Conservation (phyloP, 2,888 invertebrate genomes). For the Coelinius sp. region DNA sequence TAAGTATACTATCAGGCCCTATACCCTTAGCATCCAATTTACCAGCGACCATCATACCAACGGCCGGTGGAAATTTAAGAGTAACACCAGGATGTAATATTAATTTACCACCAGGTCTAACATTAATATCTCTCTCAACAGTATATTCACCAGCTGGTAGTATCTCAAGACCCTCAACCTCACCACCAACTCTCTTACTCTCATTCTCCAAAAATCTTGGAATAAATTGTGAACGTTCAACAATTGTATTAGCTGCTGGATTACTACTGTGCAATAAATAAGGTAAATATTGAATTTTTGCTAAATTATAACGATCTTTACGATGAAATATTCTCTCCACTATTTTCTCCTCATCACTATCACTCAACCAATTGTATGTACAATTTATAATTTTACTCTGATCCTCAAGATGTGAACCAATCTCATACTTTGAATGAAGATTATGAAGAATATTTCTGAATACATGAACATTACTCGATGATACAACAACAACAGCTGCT, state of each 20-base stretch:
- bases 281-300: constrained; percentile 91
- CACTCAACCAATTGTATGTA: constrained; percentile 94
- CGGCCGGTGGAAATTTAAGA: constrained; percentile 90
- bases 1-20: constrained; percentile 83
- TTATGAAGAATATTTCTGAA: constrained; percentile 94
- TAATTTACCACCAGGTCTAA: constrained; percentile 92
- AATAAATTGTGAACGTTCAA: constrained; percentile 82
- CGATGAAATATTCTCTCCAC: constrained; percentile 84
- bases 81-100: constrained; percentile 91
- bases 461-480: constrained; percentile 90
- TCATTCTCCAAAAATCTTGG: constrained; percentile 83
- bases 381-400: constrained; percentile 95
- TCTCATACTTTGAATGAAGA: constrained; percentile 91
- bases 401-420: constrained; percentile 95
- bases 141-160: constrained; percentile 88
- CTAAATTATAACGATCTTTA: constrained; percentile 94
- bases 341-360: constrained; percentile 80
- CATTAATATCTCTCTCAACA: constrained; percentile 94
- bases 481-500: constrained; percentile 92
- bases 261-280: constrained; percentile 92
- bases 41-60: constrained; percentile 97
- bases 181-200: constrained; percentile 86
- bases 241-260: constrained; percentile 87
- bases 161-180: constrained; percentile 91
- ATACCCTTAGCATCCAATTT: constrained; percentile 87